Base-by-base conservation (phyloP, 2,113 vertebrate species). In the Seriola quinqueradiata region DNA sequence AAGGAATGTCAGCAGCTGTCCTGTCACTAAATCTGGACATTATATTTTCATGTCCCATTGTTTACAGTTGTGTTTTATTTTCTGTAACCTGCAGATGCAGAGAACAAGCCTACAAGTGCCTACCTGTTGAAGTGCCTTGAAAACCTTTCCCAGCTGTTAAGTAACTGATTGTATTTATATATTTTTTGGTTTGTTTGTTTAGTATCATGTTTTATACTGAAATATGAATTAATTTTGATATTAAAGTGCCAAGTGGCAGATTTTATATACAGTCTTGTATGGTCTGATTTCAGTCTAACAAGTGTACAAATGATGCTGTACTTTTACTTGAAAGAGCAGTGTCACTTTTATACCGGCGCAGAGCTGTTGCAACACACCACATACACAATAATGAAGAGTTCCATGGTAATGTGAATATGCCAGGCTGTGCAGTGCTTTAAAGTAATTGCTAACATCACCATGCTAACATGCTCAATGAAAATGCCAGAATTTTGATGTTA, bases 41-140 rank as follows among this genome's bases (percentile, higher is more conserved):
- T 14, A 28, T 8, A 59, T 77, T 69, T 50, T 1, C 10, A 28
- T 61, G 12, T 72, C 34, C 23, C 0, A 3, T 34, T 46, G 2
- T 79, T 76, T 8, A 64, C 4, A 11, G 0, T 1, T 57, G 1
- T 69, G 19, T 12, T 44, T 64, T 19, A 10, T 74, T 5, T 71
- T 40, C n/a, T 36, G 23, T 79, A 4, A 77, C 78, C 52, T 42
- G 38, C 89, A 99, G 97, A 91, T 87, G 68, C 93, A 78, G 89
- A 92, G 57, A 90, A 91, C 52, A 92, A 94, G 28, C 89, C 95
- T 6, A 82, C 94, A 28, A 95, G 92, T 57, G 32, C 81, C 79
- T 97, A 99, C 89, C 90, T 97, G 66, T 75, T 97, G 80, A 97
- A 96, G 93, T 99, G 98, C 87, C 96, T 99, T 59, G 96, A 97